Conservation (phyloP, 2,797 vertebrate species). For the Luscinia luscinia region DNA sequence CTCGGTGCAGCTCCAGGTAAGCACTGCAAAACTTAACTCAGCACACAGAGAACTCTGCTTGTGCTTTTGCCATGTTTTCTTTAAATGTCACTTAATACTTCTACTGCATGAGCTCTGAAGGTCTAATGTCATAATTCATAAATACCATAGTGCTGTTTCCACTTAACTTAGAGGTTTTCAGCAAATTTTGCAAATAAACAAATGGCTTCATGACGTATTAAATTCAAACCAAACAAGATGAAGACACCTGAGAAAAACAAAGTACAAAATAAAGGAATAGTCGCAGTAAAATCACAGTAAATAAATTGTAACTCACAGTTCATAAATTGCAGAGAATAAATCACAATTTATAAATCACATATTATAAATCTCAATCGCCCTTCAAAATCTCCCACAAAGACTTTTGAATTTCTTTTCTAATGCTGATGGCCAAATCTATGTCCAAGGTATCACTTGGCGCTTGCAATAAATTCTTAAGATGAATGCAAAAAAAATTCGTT, state of each 20-base stretch:
- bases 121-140: background rate
- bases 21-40: background rate
- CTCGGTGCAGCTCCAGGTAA: background rate
- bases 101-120: background rate
- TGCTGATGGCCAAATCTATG: background rate
- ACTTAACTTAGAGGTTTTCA: slow-evolving; percentile 5
- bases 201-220: background rate
- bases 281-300: background rate
- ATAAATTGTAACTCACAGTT: background rate
- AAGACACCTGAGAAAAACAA: background rate
- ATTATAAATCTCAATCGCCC: background rate
- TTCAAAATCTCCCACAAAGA: background rate
- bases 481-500: background rate
- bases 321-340: background rate
- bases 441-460: background rate
- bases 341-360: background rate
- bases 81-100: background rate
- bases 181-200: background rate
- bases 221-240: background rate
- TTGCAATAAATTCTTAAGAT: background rate
- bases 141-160: background rate
- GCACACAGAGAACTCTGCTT: background rate
- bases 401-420: background rate
- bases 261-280: background rate
- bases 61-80: background rate